Conservation (phyloP, 1,140 invertebrate genomes). For the Drosophila punjabiensis region DNA sequence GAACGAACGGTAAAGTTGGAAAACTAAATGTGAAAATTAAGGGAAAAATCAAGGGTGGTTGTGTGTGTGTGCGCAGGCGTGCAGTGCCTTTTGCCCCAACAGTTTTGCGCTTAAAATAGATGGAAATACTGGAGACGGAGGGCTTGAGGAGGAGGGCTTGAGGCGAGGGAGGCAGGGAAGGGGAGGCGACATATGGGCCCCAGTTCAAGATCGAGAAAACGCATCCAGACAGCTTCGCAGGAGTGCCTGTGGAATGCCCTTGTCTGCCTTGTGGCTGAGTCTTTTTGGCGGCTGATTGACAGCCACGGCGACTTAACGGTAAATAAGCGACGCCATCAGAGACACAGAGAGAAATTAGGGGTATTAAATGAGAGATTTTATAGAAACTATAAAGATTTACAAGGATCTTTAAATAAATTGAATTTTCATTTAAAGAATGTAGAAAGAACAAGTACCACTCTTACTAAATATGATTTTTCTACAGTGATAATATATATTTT, state of each 20-base stretch:
- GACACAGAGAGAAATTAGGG: not conserved
- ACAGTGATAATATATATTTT: not conserved
- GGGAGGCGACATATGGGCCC: conserved; percentile 65
- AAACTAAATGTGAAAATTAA: conserved; percentile 42
- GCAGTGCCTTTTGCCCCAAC: conserved; percentile 27
- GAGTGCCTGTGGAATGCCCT: conserved; percentile 75
- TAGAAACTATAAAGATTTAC: accelerated
- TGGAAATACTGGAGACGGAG: not conserved
- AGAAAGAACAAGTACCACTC: not conserved
- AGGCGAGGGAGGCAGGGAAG: conserved; percentile 10
- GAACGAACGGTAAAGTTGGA: conserved; percentile 58
- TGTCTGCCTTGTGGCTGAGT: conserved; percentile 25
- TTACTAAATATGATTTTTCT: not conserved
- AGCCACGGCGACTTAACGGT: conserved; percentile 73
- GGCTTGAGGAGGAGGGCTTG: not conserved
- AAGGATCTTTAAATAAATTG: not conserved
- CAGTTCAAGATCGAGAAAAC: conserved; percentile 45
- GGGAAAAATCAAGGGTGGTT: conserved; percentile 8
- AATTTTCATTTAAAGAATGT: not conserved
- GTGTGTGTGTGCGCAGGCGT: conserved; percentile 64
- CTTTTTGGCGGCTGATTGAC: conserved; percentile 67
- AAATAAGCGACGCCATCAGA: conserved; percentile 71
- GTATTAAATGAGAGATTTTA: not conserved
- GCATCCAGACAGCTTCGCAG: conserved; percentile 70
- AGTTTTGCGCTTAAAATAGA: conserved; percentile 41